A percentile compares a stretch with the other conserved stretches of the same genome.
These are phyloP conservation scores for Diploscapter pachys DNA, from an alignment of 1,140 invertebrate genomes.

Conservation along the genomic window DNA sequence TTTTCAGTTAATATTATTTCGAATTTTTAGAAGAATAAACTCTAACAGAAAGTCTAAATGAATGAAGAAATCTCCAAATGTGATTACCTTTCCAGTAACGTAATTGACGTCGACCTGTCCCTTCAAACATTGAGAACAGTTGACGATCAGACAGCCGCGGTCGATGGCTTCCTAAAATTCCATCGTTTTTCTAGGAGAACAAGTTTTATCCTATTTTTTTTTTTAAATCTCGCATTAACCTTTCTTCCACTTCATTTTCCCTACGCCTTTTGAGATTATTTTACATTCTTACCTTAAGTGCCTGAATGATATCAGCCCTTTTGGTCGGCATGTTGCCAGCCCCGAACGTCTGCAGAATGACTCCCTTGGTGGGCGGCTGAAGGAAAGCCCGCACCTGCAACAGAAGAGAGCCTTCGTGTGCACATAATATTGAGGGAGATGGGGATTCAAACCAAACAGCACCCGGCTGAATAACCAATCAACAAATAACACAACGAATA, in stretches of 20 bases:
- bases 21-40: too few species aligned
- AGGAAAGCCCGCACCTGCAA: conserved; percentile 72
- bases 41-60: too few species aligned
- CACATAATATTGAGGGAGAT: not conserved
- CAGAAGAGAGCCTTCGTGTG: conserved; percentile 7
- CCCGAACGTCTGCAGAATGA: conserved; percentile 86
- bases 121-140: conserved; percentile 79
- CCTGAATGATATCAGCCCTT: conserved; percentile 74
- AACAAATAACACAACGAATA: too few species aligned
- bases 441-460: not conserved
- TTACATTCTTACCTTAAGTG: conserved; percentile 49
- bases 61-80: conserved; percentile 48
- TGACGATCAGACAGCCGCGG: conserved; percentile 81
- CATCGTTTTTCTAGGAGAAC: not conserved
- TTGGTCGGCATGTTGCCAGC: conserved; percentile 84
- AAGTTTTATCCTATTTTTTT: not conserved
- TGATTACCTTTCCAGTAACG: conserved; percentile 74
- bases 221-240: not conserved
- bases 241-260: not conserved
- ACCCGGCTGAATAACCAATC: too few species aligned
- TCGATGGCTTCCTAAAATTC: conserved; percentile 68
- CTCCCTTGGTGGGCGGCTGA: conserved; percentile 77
- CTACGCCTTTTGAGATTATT: not conserved
- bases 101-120: conserved; percentile 75
- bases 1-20: too few species aligned